Base-by-base conservation (phyloP, 2,113 vertebrate genomes). In the Lepus americanus region DNA sequence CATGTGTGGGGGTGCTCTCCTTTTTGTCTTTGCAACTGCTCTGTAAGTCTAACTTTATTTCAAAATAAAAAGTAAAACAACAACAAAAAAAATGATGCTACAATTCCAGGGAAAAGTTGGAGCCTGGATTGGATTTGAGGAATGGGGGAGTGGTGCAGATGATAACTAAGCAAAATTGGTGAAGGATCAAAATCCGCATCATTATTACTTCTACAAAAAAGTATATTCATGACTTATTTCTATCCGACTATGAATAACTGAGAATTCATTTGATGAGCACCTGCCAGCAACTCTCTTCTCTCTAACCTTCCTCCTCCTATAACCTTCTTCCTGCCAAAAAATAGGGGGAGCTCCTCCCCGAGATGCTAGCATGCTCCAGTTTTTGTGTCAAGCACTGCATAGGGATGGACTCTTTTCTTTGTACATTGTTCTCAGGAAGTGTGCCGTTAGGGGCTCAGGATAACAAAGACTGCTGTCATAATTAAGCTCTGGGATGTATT, bases 401-500 rank as follows among this genome's bases (percentile, higher is more conserved):
- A 94, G 39, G 51, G 72, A 82, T 39, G 22, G 51, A 51, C 66
- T 81, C 67, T 77, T 55, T 63, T 89, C 39, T 85, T 92, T 93
- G 89, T 44, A 86, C 82, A 94, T 91, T 94, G 67, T 96, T 84
- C 88, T 82, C 39, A 0, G 87, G 95, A 91, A 96, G 83, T 69
- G 80, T 53, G 83, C 78, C 5, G 3, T 77, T 66, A 84, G 49
- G 80, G 76, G 63, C 82, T 94, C 66, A 69, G 92, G 90, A 95
- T 95, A 96, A 95, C 73, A 94, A 94, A 94, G 93, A 95, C 51
- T 5, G 19, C 92, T 95, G 70, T 95, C 95, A 92, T 81, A 97
- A 95, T 97, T 96, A 95, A 97, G 88, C 96, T 97, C 95, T 31
- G 91, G 95, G 89, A 95, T 91, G 82, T 94, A 84, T 96, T 96